Base-by-base conservation (phyloP, 1,140 invertebrate species). In the Sweltsa coloradensis region DNA sequence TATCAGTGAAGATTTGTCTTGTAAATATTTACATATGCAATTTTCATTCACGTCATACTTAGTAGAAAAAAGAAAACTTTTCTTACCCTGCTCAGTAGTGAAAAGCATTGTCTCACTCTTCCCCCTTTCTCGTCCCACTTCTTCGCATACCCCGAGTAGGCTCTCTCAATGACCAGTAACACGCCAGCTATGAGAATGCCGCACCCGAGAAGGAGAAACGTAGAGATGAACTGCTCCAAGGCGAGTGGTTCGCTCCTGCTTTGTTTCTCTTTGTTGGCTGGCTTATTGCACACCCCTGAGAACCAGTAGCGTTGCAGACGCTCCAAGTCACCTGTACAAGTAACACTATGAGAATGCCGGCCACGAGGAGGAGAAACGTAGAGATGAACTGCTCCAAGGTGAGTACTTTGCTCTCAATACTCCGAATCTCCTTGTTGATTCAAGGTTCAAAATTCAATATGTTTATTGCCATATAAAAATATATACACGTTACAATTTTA, bases 351-450 rank as follows among this genome's bases (percentile, higher is more conserved):
- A 7, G 7, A 6, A 39, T 39, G 9, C 7, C 78, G 40, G 63
- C 70, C 0, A 66, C 69, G 3, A 81, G 66, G 6, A 81, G 62
- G 7, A 81, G 64, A 56, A 81, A 82, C 19, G 80, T 78, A 29
- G 69, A 73, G 47, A 78, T 71, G 55, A 81, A 81, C 58, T 81
- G 79, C 42, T 77, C 68, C 25, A 80, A 65, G 7, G 76, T 76
- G 44, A 81, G 58, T 1, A 73, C 74, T 40, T 76, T 67, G 50
- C 42, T 46, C n/a, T n/a, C n/a, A 4, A 40, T 29, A 25, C 46
- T 46, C 41, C 41, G 47, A 14, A 50, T 52, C 29, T 50, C 46
- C 22, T 52, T 52, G 21, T 42, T 63, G 3, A 67, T n/a, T n/a
- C n/a, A n/a, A n/a, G n/a, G n/a, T n/a, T n/a, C n/a, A n/a, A n/a